phyloP scores from a whole-genome alignment of 2,888 invertebrate genomes.

The Esperia sulphurella region DNA sequence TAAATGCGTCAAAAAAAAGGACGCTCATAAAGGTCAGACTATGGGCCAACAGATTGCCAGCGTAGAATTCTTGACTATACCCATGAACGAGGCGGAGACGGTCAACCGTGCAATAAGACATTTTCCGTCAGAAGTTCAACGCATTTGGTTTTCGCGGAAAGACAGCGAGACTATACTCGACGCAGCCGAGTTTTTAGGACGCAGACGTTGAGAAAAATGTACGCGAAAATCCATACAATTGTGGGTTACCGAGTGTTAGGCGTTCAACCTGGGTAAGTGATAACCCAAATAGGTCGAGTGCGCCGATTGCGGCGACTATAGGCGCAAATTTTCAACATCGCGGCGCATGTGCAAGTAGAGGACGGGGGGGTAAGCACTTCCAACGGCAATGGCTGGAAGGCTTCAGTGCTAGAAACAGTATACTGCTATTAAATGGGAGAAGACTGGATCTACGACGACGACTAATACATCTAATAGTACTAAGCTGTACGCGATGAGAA shows the following conservation, averaged over 20 bases:
- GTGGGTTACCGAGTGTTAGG: background rate
- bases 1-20: background rate
- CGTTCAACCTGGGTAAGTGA: background rate
- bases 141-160: conserved; percentile 1
- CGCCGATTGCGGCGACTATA: background rate
- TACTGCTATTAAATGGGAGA: no score
- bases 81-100: background rate
- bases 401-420: background rate
- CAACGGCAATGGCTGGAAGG: background rate
- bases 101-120: conserved; percentile 2
- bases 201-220: background rate
- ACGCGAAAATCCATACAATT: background rate
- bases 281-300: background rate
- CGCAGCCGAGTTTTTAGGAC: background rate
- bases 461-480: no score
- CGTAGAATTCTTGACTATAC: background rate
- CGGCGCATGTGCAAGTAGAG: background rate
- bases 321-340: background rate
- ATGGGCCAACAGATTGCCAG: background rate
- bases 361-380: background rate
- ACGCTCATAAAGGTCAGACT: background rate
- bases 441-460: no score
- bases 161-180: background rate
- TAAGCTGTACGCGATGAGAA: no score
- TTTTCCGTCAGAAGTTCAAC: background rate